These are phyloP conservation scores for Edolisoma coerulescens DNA, from an alignment of 2,113 vertebrate species.

Conservation along the genomic window DNA sequence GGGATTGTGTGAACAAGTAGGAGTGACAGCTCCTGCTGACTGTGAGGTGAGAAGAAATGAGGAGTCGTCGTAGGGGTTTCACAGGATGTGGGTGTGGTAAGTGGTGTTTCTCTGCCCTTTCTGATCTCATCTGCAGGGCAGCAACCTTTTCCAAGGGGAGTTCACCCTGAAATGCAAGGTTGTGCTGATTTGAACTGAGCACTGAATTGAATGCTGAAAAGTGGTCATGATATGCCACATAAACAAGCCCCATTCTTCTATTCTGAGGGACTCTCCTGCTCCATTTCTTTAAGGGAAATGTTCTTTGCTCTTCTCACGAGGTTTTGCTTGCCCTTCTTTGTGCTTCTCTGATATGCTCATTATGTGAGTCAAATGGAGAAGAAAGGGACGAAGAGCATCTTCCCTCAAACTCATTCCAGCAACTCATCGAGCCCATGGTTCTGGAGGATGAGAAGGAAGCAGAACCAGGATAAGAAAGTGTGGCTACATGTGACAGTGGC, in stretches of 20 bases:
- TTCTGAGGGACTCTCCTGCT: not conserved
- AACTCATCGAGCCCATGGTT: not conserved
- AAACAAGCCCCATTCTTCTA: not conserved
- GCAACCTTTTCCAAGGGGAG: not conserved
- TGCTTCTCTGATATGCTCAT: not conserved
- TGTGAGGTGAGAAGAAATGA: not conserved
- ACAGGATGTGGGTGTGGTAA: not conserved
- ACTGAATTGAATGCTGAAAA: not conserved
- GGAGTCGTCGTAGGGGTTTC: not conserved
- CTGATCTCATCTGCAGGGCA: not conserved
- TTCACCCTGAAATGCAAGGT: not conserved
- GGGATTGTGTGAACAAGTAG: not conserved
- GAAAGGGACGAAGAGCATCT: not conserved
- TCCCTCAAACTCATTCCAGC: not conserved
- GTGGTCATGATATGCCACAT: accelerated
- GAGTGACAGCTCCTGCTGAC: not conserved
- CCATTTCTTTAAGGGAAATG: not conserved
- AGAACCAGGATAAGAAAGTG: not conserved
- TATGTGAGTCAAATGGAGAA: not conserved
- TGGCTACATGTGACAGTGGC: not conserved
- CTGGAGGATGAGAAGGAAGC: not conserved
- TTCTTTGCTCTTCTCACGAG: not conserved
- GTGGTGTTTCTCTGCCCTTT: not conserved
- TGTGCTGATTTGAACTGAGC: not conserved
- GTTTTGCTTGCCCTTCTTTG: not conserved